Percentiles rank a stretch among this genome's conserved stretches.
These are phyloP conservation scores for Gisinianus flammeolus DNA, from an alignment of 2,888 invertebrate genomes.

Conservation along the genomic window DNA sequence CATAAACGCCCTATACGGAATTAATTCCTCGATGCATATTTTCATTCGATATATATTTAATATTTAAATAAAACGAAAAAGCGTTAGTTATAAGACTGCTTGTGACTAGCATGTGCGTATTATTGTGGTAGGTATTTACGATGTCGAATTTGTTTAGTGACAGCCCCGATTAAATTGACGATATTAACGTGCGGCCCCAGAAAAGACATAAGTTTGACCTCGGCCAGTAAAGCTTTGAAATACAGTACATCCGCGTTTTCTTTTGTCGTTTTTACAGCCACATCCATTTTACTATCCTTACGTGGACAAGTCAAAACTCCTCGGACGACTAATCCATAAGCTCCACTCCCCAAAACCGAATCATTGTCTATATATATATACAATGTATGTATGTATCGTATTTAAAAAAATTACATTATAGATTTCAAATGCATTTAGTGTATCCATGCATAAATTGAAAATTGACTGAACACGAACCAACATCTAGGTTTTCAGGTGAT, in stretches of 20 bases:
- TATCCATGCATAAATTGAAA: no score
- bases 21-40: no score
- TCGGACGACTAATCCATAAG: slow-evolving; percentile 23
- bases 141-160: slow-evolving; percentile 21
- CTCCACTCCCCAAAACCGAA: slow-evolving; percentile 14
- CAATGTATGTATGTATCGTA: no score
- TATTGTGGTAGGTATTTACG: slow-evolving; percentile 3
- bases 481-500: neutral
- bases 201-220: slow-evolving; percentile 33
- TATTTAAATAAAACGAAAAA: neutral
- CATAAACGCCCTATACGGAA: slow-evolving; percentile 20
- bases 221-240: slow-evolving; percentile 25
- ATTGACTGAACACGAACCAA: slow-evolving; percentile 6
- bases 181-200: slow-evolving; percentile 26
- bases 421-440: no score
- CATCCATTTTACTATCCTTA: neutral
- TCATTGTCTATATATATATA: slow-evolving; percentile 1
- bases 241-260: slow-evolving; percentile 3
- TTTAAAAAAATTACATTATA: no score
- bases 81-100: neutral
- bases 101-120: neutral
- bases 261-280: slow-evolving; percentile 33
- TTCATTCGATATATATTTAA: neutral
- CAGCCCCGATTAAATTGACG: slow-evolving; percentile 26
- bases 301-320: slow-evolving; percentile 2